Evolutionary conservation across 2,888 invertebrate species (phyloP), one percentile per base, ranked within the genome.

Genomic region (Scrobipalpa atriplicella): DNA sequence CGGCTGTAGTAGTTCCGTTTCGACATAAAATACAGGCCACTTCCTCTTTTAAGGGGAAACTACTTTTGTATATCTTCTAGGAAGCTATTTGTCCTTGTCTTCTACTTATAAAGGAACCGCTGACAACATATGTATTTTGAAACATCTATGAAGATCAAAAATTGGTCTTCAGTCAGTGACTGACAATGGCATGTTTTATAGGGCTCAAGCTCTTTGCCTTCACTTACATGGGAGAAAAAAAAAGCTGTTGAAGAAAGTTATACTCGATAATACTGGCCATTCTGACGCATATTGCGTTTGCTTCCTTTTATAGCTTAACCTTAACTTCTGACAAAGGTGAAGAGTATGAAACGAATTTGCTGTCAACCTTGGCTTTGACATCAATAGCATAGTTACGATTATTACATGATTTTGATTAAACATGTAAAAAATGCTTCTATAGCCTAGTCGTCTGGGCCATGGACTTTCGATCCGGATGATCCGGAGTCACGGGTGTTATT

Each of bases 331-430:
- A 21, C 13, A 29, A 21, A 29, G 10, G 13, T 56, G 54, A 56
- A 29, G 29, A 56, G 21, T 11, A 19, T 13, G 11, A 21, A 56
- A 13, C 21, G 21, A 56, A 56, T 21, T 47, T 56, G 54, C 19
- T 56, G 54, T 21, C 13, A 21, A 13, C 54, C 54, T 56, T 56
- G 54, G 21, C 54, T 56, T 56, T 56, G 54, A 13, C 54, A 54
- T 21, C 54, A 54, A 54, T 54, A 56, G 52, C 52, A 52, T 21
- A 52, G 54, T 56, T 6, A 21, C 13, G 21, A 29, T 21, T 11
- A 29, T 29, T 13, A 56, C 3, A 8, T 56, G 13, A 18, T 19
- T 52, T 19, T 18, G 10, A 16, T 18, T 52, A 52, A 29, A 5
- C 29, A 29, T 29, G n/a, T n/a, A n/a, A n/a, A n/a, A n/a, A n/a